Percentiles rank a stretch among this genome's conserved stretches.
Evolutionary conservation across 2,113 vertebrate species (phyloP).

Genomic region (Plestiodon gilberti): DNA sequence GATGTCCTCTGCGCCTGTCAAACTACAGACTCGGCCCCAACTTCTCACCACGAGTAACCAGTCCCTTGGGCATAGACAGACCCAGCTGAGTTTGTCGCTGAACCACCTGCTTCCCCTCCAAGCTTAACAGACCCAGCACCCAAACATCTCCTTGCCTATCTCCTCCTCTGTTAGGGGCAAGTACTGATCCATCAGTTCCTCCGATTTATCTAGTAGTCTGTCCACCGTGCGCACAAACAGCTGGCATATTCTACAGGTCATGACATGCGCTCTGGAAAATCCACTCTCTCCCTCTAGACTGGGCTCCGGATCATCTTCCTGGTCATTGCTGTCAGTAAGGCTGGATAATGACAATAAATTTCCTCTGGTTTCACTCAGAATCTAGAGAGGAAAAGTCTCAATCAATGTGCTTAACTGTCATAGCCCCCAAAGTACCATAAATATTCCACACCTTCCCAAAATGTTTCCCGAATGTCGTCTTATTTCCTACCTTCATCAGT

Average conservation of each 20-base stretch:
- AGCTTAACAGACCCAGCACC: neutral
- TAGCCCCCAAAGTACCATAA: too few relatives aligned
- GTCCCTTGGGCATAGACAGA: too few relatives aligned
- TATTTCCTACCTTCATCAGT: too few relatives aligned
- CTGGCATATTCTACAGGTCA: slow-evolving; percentile 76
- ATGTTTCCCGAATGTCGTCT: too few relatives aligned
- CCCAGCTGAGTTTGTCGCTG: too few relatives aligned
- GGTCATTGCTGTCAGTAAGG: neutral
- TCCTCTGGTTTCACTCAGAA: neutral
- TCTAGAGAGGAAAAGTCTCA: neutral
- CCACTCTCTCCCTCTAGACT: neutral
- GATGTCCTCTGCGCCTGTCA: too few relatives aligned
- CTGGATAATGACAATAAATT: neutral
- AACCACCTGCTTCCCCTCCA: too few relatives aligned
- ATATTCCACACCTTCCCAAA: too few relatives aligned
- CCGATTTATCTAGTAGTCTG: slow-evolving; percentile 72
- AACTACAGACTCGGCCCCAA: too few relatives aligned
- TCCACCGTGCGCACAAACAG: slow-evolving; percentile 70
- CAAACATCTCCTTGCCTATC: slow-evolving; percentile 74
- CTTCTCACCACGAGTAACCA: too few relatives aligned
- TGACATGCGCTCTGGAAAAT: neutral
- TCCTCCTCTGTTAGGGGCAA: slow-evolving; percentile 85
- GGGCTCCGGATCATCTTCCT: neutral
- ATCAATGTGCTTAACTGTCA: too few relatives aligned
- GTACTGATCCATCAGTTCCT: slow-evolving; percentile 83